Evolutionary conservation across 2,888 invertebrate genomes (phyloP), one percentile per base, ranked within the genome.

Genomic region (Busseola fusca): DNA sequence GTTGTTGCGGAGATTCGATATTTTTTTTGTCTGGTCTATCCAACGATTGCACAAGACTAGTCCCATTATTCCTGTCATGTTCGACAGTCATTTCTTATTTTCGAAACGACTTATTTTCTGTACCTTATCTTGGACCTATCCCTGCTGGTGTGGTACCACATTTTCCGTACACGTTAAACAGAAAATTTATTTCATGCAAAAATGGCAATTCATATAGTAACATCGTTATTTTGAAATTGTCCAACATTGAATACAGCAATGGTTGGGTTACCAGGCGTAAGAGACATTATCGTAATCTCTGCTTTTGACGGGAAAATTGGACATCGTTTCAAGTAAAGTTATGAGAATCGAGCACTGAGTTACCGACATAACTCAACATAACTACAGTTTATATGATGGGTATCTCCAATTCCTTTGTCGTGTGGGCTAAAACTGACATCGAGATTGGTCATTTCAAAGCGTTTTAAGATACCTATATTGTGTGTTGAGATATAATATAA

Each of bases 271-370:
- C 40, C 10, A 34, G 25, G 18, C 12, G 1, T 30, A 25, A 40
- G 4, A 25, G n/a, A 37, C 14, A 56, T 30, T 37, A 66, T 34
- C 21, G n/a, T 72, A 54, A 72, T 66, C 10, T 40, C 12, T 25
- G 14, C 4, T 4, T 30, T 48, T 57, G 21, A 25, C 21, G 3
- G 30, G n/a, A 21, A 72, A 76, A 76, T 66, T 72, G 45, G 10
- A 48, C 16, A 57, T 34, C 9, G 30, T 40, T 56, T 48, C 27
- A 14, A 21, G 6, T 12, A 64, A 64, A 71, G 4, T 54, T 54
- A 52, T 40, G 9, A 25, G 21, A 21, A 56, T 69, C 42, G 5
- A 52, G 68, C 12, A 40, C 40, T 10, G 12, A 9, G 10, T 37
- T 45, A 21, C 1, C 42, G 25, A 27, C 9, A 12, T 64, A 37